Evolutionary conservation across 2,888 invertebrate genomes (phyloP), one percentile per base, ranked within the genome.

Genomic region (Eurytoma californica): DNA sequence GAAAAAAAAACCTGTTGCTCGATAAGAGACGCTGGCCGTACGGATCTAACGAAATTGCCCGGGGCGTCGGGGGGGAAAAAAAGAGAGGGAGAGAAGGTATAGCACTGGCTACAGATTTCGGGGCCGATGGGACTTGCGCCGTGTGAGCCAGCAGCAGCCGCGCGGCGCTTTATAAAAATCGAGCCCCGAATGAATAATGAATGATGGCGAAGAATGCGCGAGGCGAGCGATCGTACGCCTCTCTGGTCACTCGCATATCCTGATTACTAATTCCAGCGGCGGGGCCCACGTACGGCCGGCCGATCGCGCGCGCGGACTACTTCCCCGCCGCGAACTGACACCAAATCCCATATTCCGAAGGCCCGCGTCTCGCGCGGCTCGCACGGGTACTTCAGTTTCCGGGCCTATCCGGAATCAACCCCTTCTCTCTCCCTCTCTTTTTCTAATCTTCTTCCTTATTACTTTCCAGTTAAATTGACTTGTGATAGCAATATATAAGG

Each of bases 311-410:
- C 82, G 84, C 87, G 88, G 86, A 87, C 88, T 87, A 88, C 88
- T 88, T 88, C 86, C 82, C 81, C 80, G 83, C 79, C 84, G 85
- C 84, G 85, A 82, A 85, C 86, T 88, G 88, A 88, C 88, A 88
- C 88, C 88, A 87, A 88, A 88, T 88, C 86, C 88, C 86, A 88
- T 88, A 88, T 88, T 87, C 85, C 85, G 80, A 75, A 60, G 82
- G 82, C 83, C 82, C 81, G 80, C 80, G 80, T 13, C 49, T 70
- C 80, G 3, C 51, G 13, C 57, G 55, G 63, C 5, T 18, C 69
- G 13, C 72, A 55, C 79, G 68, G 60, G 68, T 68, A 67, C 66
- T 77, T 72, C 77, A 80, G 73, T 82, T 77, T 67, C 77, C 18
- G 61, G 16, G 57, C 53, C 61, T 28, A 51, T 28, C 70, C 69